Evolutionary conservation across 2,113 vertebrate species (phyloP).

Genomic region (Paradisaea rubra): DNA sequence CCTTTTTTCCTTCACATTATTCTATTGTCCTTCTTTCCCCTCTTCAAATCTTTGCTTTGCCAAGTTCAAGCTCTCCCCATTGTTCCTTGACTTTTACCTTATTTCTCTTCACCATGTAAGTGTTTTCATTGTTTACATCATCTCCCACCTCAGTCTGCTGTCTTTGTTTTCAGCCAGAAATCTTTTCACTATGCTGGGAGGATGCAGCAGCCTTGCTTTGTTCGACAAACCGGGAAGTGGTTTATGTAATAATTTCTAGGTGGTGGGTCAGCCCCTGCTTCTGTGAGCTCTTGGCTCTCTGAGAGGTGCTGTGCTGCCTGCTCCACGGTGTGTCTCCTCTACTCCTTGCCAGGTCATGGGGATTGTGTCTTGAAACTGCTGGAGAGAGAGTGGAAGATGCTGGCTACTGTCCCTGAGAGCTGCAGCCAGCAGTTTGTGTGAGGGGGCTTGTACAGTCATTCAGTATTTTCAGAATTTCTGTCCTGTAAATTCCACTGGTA

Average conservation of each 20-base stretch:
- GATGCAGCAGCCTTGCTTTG: background rate
- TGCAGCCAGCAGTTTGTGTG: background rate
- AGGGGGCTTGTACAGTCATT: background rate
- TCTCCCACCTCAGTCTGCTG: background rate
- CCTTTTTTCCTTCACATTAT: rapidly evolving
- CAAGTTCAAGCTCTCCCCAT: background rate
- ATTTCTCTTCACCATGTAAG: background rate
- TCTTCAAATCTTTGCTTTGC: background rate
- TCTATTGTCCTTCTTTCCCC: background rate
- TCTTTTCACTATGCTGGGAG: background rate
- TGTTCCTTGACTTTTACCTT: background rate
- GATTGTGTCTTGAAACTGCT: background rate
- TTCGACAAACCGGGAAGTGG: background rate
- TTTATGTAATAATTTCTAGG: background rate
- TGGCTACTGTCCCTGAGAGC: background rate
- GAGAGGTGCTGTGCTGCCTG: background rate
- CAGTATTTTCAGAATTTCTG: background rate
- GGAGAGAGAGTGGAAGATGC: background rate
- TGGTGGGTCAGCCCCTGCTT: background rate
- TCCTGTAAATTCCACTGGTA: background rate
- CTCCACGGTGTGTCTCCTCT: background rate
- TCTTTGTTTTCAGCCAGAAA: background rate
- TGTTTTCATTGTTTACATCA: background rate
- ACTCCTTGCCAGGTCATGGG: background rate
- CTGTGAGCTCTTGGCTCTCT: background rate